phyloP scores from a whole-genome alignment of 2,113 vertebrate genomes.

The Junco hyemalis region DNA sequence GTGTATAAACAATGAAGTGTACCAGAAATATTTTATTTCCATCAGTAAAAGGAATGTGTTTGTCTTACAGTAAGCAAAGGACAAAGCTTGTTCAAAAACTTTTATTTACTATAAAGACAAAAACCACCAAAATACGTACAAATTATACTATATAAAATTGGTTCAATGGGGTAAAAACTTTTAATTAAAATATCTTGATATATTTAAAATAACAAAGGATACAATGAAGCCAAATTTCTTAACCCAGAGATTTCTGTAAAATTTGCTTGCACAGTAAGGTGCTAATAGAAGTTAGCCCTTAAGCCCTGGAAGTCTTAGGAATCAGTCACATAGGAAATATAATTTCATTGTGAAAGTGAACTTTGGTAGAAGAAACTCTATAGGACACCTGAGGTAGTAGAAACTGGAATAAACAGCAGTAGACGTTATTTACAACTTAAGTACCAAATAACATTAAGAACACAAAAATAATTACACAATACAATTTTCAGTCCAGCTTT shows the following conservation, averaged over 20 bases:
- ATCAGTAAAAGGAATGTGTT: neutral
- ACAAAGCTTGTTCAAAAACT: constrained; percentile 79
- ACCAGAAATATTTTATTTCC: neutral
- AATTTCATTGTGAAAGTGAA: constrained; percentile 88
- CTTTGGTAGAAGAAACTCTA: constrained; percentile 95
- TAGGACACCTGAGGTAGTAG: constrained; percentile 95
- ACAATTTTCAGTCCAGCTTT: constrained; percentile 91
- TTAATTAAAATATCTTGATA: constrained; percentile 91
- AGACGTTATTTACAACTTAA: constrained; percentile 87
- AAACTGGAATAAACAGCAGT: constrained; percentile 93
- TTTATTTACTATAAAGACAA: constrained; percentile 94
- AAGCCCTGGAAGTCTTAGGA: constrained; percentile 90
- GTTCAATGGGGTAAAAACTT: constrained; percentile 90
- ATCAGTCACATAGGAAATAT: constrained; percentile 85
- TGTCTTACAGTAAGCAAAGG: neutral
- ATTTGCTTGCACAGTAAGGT: constrained; percentile 91
- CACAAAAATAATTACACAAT: constrained; percentile 86
- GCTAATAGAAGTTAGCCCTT: constrained; percentile 91
- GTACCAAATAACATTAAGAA: constrained; percentile 91
- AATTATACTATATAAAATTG: constrained; percentile 92
- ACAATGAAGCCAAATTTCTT: constrained; percentile 89
- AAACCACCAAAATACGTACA: constrained; percentile 89
- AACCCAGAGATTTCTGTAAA: constrained; percentile 86
- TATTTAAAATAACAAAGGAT: constrained; percentile 91
- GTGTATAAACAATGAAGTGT: neutral